Evolutionary conservation across 2,797 vertebrate species (phyloP), one percentile per base, ranked within the genome.

Genomic region (Tapirus indicus): DNA sequence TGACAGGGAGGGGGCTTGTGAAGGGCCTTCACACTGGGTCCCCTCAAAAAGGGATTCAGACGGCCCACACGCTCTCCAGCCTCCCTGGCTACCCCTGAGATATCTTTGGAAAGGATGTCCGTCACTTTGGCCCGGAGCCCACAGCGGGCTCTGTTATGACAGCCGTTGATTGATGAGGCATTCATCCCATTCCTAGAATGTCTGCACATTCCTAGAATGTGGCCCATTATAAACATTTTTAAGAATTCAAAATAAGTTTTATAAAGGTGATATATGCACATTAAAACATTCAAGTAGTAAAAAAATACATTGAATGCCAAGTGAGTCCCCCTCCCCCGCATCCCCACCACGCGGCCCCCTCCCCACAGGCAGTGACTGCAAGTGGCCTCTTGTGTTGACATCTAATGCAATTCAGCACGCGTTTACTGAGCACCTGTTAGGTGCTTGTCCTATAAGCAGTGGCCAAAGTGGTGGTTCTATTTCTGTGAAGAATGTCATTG

Each of bases 161-260:
- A 91, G 41, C 41, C 49, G n/a, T 27, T 75, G 58, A 85, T n/a
- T 2, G 72, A 72, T 47, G 29, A n/a, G 72, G 41, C 27, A 6
- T 29, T 82, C 7, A 14, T 77, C 68, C 84, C 18, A 2, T 95
- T 90, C 69, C 84, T 58, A 49, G 83, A 35, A 80, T 0, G 7
- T 83, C 86, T 69, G 44, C 38, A 38, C 18, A 2, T 95, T 90
- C 69, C 84, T 58, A 49, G 83, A 35, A 38, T 84, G 7, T 11
- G n/a, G 47, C 52, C 64, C 38, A 9, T 66, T 38, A 41, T 47
- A 54, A 44, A 49, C 49, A 35, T 72, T 83, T 80, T 79, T 29
- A 25, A 64, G 71, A 94, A 80, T 66, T 94, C 66, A 54, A 94
- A 94, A 54, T 74, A 62, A 56, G 38, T 87, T 93, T 85, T 90